Evolutionary conservation across 2,113 vertebrate species (phyloP).

Genomic region (Micronycteris hirsuta): DNA sequence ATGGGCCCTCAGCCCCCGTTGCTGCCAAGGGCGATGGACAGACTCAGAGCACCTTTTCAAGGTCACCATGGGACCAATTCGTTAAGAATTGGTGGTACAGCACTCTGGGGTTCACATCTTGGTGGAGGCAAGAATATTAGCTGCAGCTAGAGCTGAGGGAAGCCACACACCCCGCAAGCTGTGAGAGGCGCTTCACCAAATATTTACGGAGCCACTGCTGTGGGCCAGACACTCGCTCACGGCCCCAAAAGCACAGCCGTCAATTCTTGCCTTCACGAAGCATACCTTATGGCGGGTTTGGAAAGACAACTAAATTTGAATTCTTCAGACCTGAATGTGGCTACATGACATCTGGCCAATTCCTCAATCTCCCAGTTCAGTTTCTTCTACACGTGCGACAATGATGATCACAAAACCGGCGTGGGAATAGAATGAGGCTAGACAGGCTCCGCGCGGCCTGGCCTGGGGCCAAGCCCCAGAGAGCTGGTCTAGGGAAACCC

Average conservation of each 20-base stretch:
- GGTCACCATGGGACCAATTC: not conserved
- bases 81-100: not conserved
- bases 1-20: not conserved
- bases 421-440: not conserved
- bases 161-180: not conserved
- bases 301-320: not conserved
- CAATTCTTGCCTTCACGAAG: not conserved
- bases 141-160: not conserved
- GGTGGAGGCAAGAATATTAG: not conserved
- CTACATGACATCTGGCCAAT: not conserved
- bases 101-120: not conserved
- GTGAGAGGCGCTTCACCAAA: not conserved
- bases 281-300: not conserved
- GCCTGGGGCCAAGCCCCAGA: not conserved
- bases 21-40: not conserved
- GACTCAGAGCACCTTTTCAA: not conserved
- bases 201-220: not conserved
- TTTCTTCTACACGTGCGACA: not conserved
- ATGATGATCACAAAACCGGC: not conserved
- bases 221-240: not conserved
- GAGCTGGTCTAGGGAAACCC: not conserved
- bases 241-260: not conserved
- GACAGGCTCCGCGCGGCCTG: not conserved
- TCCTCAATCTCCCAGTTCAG: not conserved
- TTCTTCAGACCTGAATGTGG: not conserved